phyloP scores from a whole-genome alignment of 2,888 invertebrate species.

The Oithona nana region DNA sequence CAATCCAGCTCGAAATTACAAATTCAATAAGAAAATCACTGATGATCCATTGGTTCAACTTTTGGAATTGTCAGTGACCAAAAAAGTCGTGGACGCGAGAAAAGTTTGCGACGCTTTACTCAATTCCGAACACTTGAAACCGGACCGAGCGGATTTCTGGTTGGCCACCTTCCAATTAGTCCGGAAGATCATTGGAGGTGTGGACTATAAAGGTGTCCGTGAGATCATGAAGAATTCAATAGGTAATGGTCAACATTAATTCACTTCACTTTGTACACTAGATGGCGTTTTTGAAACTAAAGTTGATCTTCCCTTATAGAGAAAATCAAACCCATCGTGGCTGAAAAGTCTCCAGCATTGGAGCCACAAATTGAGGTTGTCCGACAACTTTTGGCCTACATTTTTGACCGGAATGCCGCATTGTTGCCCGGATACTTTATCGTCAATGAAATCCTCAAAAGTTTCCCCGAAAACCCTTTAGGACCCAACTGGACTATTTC shows the following conservation, averaged over 20 bases:
- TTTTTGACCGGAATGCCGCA: slow-evolving; percentile 79
- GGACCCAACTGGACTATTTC: slow-evolving; percentile 89
- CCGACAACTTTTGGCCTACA: slow-evolving; percentile 60
- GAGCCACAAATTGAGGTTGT: slow-evolving; percentile 30
- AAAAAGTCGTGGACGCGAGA: slow-evolving; percentile 38
- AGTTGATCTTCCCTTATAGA: background rate
- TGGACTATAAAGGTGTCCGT: slow-evolving; percentile 84
- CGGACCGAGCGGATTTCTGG: slow-evolving; percentile 70
- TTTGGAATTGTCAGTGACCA: slow-evolving; percentile 55
- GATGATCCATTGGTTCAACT: slow-evolving; percentile 43
- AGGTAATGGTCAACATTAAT: too few relatives aligned
- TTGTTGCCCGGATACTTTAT: slow-evolving; percentile 83
- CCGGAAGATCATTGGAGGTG: slow-evolving; percentile 62
- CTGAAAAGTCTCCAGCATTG: too few relatives aligned
- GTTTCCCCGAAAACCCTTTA: slow-evolving; percentile 52
- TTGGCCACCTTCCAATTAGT: slow-evolving; percentile 66
- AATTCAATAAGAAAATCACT: slow-evolving; percentile 52
- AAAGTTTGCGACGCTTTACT: slow-evolving; percentile 70
- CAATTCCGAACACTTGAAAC: slow-evolving; percentile 57
- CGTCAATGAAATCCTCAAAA: slow-evolving; percentile 82
- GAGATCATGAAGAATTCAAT: slow-evolving; percentile 62
- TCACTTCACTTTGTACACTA: background rate
- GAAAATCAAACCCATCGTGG: too few relatives aligned
- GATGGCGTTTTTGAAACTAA: too few relatives aligned
- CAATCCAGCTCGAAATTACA: slow-evolving; percentile 31